Base-by-base conservation (phyloP, 2,797 vertebrate species). In the Trachurus trachurus region DNA sequence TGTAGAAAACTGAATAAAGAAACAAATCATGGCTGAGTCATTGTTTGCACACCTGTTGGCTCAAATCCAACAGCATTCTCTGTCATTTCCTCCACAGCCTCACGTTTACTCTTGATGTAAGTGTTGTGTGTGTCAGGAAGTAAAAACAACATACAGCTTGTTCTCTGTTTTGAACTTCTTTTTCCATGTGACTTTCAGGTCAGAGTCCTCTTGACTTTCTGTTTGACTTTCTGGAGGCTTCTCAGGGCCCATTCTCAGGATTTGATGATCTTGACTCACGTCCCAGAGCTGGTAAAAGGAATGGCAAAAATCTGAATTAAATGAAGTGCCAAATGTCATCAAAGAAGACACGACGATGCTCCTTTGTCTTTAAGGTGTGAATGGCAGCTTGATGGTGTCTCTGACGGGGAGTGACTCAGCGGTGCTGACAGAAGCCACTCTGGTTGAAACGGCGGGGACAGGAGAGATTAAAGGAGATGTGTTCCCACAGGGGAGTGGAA, bases 181-280 rank as follows among this genome's bases (percentile, higher is more conserved):
- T 17, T 39, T 21, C 50, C 7, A 19, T 2, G 16, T 44, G 9
- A 42, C 49, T 21, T 71, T 5, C 72, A 95, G 93, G 91, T 73
- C 77, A 90, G 66, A 95, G 93, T 70, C 21, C 64, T 5, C 62
- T 92, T 21, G 85, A 94, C 76, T 93, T 95, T 78, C 68, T 93
- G 62, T 93, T 93, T 87, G 76, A 91, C 64, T 94, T 95, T 68
- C 86, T 93, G 39, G 73, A 85, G 65, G 4, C 4, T 0, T 81
- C 86, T 0, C 31, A 74, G 19, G 89, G 87, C 16, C 66, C 54
- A 0, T 71, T 89, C 8, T 0, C 31, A 15, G 93, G 88, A 17
- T 90, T 71, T 29, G 84, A 88, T 19, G 13, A 5, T 13, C 72
- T 93, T 1, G 84, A 90, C 4, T 83, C 85, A 0, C 91, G 93